Conservation (phyloP, 2,113 vertebrate genomes). For the Cavia porcellus region DNA sequence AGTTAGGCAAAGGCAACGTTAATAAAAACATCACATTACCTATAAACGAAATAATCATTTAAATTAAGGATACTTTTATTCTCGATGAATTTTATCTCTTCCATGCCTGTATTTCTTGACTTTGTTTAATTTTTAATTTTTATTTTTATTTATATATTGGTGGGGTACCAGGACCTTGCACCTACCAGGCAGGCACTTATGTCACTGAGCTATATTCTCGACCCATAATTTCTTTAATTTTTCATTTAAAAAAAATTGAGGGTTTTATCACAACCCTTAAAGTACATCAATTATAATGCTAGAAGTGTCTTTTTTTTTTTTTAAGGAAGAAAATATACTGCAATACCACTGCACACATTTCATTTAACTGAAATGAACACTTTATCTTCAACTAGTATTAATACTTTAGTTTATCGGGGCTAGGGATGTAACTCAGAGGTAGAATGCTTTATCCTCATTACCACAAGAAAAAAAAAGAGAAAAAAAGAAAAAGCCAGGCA, state of each 20-base stretch:
- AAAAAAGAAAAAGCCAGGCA: neutral
- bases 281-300: neutral
- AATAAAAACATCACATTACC: constrained; percentile 42
- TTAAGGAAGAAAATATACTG: constrained; percentile 32
- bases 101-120: neutral
- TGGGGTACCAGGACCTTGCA: too few relatives aligned
- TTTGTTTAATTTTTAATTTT: neutral
- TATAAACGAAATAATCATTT: constrained; percentile 52
- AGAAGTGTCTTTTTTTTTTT: neutral
- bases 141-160: too few relatives aligned
- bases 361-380: constrained; percentile 51
- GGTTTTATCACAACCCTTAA: constrained; percentile 5
- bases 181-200: too few relatives aligned
- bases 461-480: neutral
- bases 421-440: neutral
- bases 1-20: neutral
- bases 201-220: too few relatives aligned
- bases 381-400: constrained; percentile 41
- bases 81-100: constrained; percentile 35
- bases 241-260: neutral
- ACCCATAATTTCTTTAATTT: neutral
- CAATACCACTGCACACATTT: neutral
- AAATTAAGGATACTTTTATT: constrained; percentile 35
- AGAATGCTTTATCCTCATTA: neutral
- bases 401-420: constrained; percentile 5